Evolutionary conservation across 2,113 vertebrate genomes (phyloP), one percentile per base, ranked within the genome.

Genomic region (Ellobius talpinus): DNA sequence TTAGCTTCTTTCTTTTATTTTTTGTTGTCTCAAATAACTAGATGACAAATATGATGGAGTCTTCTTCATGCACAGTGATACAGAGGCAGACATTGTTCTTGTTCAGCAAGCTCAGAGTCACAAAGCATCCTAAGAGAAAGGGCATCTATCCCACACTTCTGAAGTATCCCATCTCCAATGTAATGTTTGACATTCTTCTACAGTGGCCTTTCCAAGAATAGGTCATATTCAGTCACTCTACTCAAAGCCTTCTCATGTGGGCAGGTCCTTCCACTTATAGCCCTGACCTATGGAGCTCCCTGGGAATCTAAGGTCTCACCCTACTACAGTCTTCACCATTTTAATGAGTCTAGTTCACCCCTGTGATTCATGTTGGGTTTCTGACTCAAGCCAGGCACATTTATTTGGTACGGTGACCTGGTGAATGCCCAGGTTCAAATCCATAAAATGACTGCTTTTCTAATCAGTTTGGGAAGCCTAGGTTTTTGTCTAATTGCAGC

Each of bases 331-430:
- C 47, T 45, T 58, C 63, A 66, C 92, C 39, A 39, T 77, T 92
- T 90, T 79, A 90, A 68, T 81, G 39, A 93, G 70, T 88, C 65
- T 82, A 63, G 26, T 70, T 96, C 52, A 33, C 61, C 76, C 66
- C 3, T 76, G 66, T 63, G 47, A 45, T 23, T 85, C 13, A 0
- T 76, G n/a, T 70, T 73, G 87, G 47, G n/a, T 93, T 92, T 92
- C 90, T 94, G 42, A 68, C 78, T 97, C 45, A 78, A 68, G 66
- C 82, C 77, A 78, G 63, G 17, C 68, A 95, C 73, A 94, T 90
- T 90, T 90, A 33, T 55, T 92, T 82, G 77, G 50, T 77, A 66
- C 93, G 87, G 76, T 58, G 36, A 42, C 50, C 82, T 47, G 12
- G 63, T 72, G 47, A 93, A 24, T 39, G 50, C 36, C 50, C 31